Base-by-base conservation (phyloP, 2,888 invertebrate genomes). In the Trachelus stipa region DNA sequence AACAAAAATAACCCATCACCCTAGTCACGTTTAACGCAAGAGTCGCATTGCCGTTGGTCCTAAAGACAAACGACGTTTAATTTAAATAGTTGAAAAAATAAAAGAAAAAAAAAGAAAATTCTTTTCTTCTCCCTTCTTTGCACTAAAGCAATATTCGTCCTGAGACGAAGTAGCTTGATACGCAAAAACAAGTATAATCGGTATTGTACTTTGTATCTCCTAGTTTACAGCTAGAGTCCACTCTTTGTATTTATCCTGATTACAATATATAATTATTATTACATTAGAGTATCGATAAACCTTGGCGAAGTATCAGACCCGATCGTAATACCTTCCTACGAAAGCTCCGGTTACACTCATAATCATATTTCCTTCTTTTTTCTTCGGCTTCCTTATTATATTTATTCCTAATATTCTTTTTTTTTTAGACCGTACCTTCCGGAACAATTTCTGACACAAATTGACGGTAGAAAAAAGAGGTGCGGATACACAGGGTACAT, bases 391-490 rank as follows among this genome's bases (percentile, higher is more conserved):
- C 71, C 80, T 79, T 79, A 80, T 81, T 77, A 82, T 83, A 83
- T 82, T 84, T 79, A 84, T 83, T 77, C 79, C 80, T 82, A 86
- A 82, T 84, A 3, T 56, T 11, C 34, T 11, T 56, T 56, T 40
- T 23, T 23, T 83, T 83, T 85, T 84, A 82, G 84, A 84, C 83
- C 83, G 80, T 82, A 84, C 82, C 82, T 84, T 83, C 79, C 79
- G 87, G 86, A 88, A 88, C 85, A 87, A 85, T 87, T 87, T 88
- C 87, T 85, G 81, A 85, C 83, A 85, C 78, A 85, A 83, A 81
- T 83, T 68, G 23, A 74, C 34, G 35, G 31, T 33, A 68, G 74
- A 69, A 68, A 76, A 73, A 34, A 37, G 68, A 74, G 69, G 30
- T 33, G 71, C 11, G 33, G 76, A 37, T 12, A 76, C 34, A 69